Percentiles rank a stretch among this genome's conserved stretches.
Conservation (phyloP, 2,113 vertebrate species). For the Puntigrus tetrazona region DNA sequence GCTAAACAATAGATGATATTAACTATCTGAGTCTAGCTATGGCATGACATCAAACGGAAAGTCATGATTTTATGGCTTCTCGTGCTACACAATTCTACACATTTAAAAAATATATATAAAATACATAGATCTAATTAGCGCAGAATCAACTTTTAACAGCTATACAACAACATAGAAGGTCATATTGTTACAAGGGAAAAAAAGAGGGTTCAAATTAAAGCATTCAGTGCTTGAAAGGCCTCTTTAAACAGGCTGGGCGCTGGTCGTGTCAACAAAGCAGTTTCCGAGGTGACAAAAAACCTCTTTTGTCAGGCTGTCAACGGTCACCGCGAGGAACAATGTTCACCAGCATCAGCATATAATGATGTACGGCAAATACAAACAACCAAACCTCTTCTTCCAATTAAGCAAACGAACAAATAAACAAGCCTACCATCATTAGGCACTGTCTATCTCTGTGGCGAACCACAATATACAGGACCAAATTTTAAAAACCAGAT, state of each 20-base stretch:
- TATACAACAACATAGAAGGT: neutral
- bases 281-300: neutral
- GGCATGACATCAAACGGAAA: no score
- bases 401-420: neutral
- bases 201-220: neutral
- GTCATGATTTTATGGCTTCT: no score
- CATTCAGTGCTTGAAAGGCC: neutral
- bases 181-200: neutral
- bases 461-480: neutral
- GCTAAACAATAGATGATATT: no score
- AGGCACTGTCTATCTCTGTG: neutral
- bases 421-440: neutral
- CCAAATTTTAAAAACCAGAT: neutral
- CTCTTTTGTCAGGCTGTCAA: constrained; percentile 2
- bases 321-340: neutral
- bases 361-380: neutral
- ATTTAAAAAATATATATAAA: no score
- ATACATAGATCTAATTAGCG: no score
- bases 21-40: no score
- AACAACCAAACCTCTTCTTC: neutral
- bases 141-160: no score
- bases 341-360: neutral
- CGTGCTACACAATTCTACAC: no score
- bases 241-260: neutral
- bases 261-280: constrained; percentile 4